phyloP scores from a whole-genome alignment of 2,888 invertebrate genomes.

The Xestia xanthographa region DNA sequence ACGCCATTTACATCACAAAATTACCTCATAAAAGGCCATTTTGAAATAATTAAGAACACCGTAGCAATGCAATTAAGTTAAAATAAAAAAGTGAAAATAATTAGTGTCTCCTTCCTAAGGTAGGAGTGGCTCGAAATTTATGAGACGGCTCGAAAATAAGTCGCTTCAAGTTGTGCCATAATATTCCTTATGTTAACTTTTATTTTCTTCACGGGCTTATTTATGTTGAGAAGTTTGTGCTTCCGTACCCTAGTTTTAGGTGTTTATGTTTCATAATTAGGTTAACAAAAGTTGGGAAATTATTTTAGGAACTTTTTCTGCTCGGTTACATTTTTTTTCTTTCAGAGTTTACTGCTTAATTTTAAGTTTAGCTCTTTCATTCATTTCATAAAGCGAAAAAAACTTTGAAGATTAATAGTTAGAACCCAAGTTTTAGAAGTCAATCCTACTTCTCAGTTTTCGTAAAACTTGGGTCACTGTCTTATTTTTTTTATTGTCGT shows the following conservation, averaged over 20 bases:
- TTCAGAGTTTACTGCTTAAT: not conserved
- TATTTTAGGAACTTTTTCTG: not conserved
- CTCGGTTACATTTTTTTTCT: not conserved
- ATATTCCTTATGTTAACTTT: constrained; percentile 48
- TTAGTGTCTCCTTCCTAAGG: constrained; percentile 57
- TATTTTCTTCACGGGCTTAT: constrained; percentile 52
- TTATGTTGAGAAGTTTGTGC: constrained; percentile 47
- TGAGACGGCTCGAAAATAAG: constrained; percentile 49
- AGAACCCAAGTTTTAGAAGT: too few relatives aligned
- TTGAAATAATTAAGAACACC: constrained; percentile 34
- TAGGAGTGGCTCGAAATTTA: constrained; percentile 58
- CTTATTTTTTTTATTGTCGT: not conserved
- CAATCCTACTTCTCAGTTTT: not conserved
- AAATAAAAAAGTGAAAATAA: constrained; percentile 61
- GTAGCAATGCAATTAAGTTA: constrained; percentile 63
- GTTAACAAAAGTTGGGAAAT: constrained; percentile 16
- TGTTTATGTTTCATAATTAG: constrained; percentile 35
- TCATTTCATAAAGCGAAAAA: not conserved
- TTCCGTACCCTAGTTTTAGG: constrained; percentile 25
- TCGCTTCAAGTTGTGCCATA: constrained; percentile 44
- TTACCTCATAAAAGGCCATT: not conserved
- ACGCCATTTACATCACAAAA: constrained; percentile 3
- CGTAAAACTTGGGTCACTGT: too few relatives aligned
- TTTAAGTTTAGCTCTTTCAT: constrained; percentile 10
- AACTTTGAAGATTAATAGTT: not conserved